Base-by-base conservation (phyloP, 2,113 vertebrate species). In the Daubentonia madagascariensis region DNA sequence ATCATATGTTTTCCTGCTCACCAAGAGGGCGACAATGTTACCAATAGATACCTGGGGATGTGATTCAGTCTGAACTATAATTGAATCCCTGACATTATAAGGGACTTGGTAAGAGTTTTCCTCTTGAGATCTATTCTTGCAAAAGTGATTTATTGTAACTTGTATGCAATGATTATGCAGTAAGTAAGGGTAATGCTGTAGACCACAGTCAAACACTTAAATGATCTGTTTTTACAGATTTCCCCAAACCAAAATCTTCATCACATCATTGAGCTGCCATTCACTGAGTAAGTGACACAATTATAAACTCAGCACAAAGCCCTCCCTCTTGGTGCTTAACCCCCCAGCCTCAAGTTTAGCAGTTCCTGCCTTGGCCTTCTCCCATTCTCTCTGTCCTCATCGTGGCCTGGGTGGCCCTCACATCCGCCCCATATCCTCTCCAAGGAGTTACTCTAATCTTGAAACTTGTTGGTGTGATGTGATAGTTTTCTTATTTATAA, bases 21-120 rank as follows among this genome's bases (percentile, higher is more conserved):
- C 32, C 43, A 4, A 80, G 40, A 70, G 40, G 70, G 35, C 28
- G 0, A 28, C 1, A 7, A 7, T 2, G 0, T 52, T 63, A 10
- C 83, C 92, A 50, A 1, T 57, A 37, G 73, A 73, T 23, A 28
- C 86, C 48, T 40, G 17, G 48, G 22, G 14, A 7, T 3, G 2
- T 20, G 68, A 54, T 63, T 76, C 76, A 37, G 30, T 50, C 89
- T 52, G 70, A 93, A 32, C 30, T 18, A 18, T 65, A 78, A n/a
- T 32, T 86, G 92, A 75, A 50, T 57, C 79, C 50, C 63, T 87
- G 68, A 68, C 10, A 1, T 35, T 32, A 4, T 14, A 52, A 81
- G 75, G 57, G 14, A 30, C 78, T 91, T 13, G 20, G 72, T 67
- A 30, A 81, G 78, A 88, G 75, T 59, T 23, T 72, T 68, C 80